Conservation (phyloP, 2,113 vertebrate genomes). For the Galeopterus variegatus region DNA sequence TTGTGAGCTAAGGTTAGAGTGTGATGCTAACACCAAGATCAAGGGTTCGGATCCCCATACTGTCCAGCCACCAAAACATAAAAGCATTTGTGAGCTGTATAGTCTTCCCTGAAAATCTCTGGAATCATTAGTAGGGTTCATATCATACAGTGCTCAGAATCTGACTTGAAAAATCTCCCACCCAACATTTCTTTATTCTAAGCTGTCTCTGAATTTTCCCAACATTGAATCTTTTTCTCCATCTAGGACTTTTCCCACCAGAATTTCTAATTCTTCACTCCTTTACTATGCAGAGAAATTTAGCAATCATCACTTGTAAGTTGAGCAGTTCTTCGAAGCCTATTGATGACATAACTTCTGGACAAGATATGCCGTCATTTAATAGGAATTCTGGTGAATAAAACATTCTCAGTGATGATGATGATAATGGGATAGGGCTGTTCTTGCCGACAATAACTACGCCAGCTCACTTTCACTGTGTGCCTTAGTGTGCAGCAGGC, state of each 20-base stretch:
- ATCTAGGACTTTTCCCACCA: neutral
- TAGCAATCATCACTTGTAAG: neutral
- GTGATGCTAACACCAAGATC: too few species aligned
- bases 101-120: neutral
- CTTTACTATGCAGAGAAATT: neutral
- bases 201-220: neutral
- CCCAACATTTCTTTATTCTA: neutral
- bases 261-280: constrained; percentile 7
- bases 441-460: neutral
- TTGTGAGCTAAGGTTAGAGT: too few species aligned
- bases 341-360: neutral
- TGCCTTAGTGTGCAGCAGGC: too few species aligned
- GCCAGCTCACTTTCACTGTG: neutral
- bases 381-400: neutral
- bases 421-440: too few species aligned
- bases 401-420: neutral
- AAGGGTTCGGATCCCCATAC: too few species aligned
- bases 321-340: neutral
- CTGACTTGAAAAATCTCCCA: neutral
- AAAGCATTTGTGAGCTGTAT: neutral
- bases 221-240: neutral
- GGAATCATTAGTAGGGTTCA: neutral
- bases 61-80: too few species aligned
- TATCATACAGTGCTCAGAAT: neutral
- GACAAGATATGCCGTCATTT: neutral